These are phyloP conservation scores for Pholis gunnellus DNA, from an alignment of 2,113 vertebrate species.

Conservation along the genomic window DNA sequence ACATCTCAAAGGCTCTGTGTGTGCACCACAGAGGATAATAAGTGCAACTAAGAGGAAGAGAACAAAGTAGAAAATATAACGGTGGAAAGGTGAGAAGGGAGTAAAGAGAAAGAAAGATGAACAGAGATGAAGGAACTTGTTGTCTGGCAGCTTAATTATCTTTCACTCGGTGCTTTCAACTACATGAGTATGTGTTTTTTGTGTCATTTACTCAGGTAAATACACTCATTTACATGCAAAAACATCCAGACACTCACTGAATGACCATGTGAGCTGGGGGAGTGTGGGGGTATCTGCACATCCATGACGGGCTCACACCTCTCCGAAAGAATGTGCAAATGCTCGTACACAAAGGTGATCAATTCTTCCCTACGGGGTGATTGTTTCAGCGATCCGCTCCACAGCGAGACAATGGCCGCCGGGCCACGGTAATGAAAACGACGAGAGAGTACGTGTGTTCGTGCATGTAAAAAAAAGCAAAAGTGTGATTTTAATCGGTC, in stretches of 20 bases:
- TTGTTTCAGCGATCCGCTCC: constrained; percentile 31
- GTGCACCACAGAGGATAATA: constrained; percentile 9
- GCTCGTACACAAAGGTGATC: constrained; percentile 13
- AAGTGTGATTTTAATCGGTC: constrained; percentile 8
- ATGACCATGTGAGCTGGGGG: not conserved
- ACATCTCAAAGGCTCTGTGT: constrained; percentile 49
- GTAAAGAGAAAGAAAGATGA: not conserved
- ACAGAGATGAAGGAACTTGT: constrained; percentile 8
- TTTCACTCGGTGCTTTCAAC: constrained; percentile 37
- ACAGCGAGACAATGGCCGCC: constrained; percentile 28
- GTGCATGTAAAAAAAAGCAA: constrained; percentile 6
- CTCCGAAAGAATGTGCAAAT: not conserved
- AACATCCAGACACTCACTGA: not conserved
- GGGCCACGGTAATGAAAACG: constrained; percentile 3
- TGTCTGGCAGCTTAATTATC: constrained; percentile 51
- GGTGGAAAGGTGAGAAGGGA: constrained; percentile 17
- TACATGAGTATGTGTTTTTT: not conserved
- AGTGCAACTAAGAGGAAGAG: not conserved
- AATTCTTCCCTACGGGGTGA: constrained; percentile 17
- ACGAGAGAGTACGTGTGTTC: not conserved
- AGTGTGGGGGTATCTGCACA: not conserved
- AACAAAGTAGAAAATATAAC: constrained; percentile 2
- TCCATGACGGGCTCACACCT: not conserved
- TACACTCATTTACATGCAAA: not conserved
- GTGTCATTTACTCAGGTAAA: not conserved